Evolutionary conservation across 2,888 invertebrate species (phyloP), one percentile per base, ranked within the genome.

Genomic region (Micropterix aruncella): DNA sequence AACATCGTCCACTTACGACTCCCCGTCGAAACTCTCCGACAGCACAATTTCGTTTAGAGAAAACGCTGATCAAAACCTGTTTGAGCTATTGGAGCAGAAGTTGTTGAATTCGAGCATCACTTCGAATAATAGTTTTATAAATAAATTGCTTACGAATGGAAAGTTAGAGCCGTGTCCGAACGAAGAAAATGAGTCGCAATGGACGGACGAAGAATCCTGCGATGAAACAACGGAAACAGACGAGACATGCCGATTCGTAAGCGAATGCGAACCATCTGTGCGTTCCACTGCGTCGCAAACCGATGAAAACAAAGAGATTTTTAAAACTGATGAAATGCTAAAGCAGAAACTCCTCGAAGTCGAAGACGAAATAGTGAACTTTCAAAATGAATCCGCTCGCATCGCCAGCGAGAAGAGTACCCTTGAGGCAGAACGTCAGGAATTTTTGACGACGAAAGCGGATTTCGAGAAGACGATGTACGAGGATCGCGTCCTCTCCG

Each of bases 81-180:
- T 90, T 62, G 87, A 90, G 56, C 58, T 83, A 3, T 62, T 90
- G 27, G 89, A 90, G 62, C 75, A 79, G 53, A 82, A 82, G 59
- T 81, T 81, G 3, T 69, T 77, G 40, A 70, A 74, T 57, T 81
- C 82, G 16, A 84, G 83, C 56, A 83, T 88, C 52, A 78, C 77
- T 56, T 72, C 82, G 48, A 75, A 79, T 42, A 80, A 79, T 37
- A 81, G 80, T 41, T 74, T 78, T 41, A 73, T 81, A 17, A 62
- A 67, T 43, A 68, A 69, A 15, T 71, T 79, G 48, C 55, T 79
- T 45, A 63, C 58, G n/a, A n/a, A n/a, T n/a, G n/a, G n/a, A n/a
- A n/a, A n/a, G n/a, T n/a, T n/a, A n/a, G n/a, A n/a, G n/a, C n/a
- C n/a, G n/a, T n/a, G n/a, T n/a, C n/a, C n/a, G n/a, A n/a, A n/a